Evolutionary conservation across 1,140 invertebrate genomes (phyloP).

Genomic region (Drosophila yakuba): DNA sequence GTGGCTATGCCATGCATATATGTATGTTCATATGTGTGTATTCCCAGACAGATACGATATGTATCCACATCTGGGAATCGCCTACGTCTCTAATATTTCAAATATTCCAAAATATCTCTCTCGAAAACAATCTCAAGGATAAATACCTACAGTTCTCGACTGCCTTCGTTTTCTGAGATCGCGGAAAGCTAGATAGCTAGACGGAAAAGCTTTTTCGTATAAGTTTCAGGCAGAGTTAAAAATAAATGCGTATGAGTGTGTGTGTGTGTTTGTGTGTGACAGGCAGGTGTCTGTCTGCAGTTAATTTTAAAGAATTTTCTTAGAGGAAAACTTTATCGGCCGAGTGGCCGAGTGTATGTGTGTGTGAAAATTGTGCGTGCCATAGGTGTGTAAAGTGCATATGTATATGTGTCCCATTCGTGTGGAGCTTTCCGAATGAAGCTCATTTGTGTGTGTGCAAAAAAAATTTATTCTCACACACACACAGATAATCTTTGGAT

Average conservation of each 20-base stretch:
- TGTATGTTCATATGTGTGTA: neutral
- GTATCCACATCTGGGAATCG: constrained; percentile 17
- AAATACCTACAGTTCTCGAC: constrained; percentile 43
- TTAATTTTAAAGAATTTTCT: constrained; percentile 74
- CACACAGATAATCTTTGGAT: constrained; percentile 12
- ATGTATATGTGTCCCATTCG: constrained; percentile 40
- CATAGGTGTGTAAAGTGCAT: constrained; percentile 49
- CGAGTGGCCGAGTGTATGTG: constrained; percentile 8
- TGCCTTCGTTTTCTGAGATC: constrained; percentile 58
- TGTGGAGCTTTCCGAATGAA: constrained; percentile 55
- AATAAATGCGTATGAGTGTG: constrained; percentile 48
- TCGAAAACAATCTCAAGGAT: constrained; percentile 76
- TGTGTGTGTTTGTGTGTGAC: constrained; percentile 17
- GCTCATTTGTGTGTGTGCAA: constrained; percentile 54
- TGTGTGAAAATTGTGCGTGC: constrained; percentile 70
- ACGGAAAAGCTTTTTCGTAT: constrained; percentile 72
- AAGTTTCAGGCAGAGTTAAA: constrained; percentile 71
- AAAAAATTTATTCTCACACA: constrained; percentile 59
- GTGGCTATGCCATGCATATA: constrained; percentile 25
- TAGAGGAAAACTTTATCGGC: constrained; percentile 34
- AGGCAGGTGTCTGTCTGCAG: constrained; percentile 80
- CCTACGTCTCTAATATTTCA: constrained; percentile 53
- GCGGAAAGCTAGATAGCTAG: constrained; percentile 69
- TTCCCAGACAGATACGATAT: constrained; percentile 11
- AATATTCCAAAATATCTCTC: constrained; percentile 40